phyloP scores from a whole-genome alignment of 1,140 invertebrate species.

The Amphibalanus amphitrite region DNA sequence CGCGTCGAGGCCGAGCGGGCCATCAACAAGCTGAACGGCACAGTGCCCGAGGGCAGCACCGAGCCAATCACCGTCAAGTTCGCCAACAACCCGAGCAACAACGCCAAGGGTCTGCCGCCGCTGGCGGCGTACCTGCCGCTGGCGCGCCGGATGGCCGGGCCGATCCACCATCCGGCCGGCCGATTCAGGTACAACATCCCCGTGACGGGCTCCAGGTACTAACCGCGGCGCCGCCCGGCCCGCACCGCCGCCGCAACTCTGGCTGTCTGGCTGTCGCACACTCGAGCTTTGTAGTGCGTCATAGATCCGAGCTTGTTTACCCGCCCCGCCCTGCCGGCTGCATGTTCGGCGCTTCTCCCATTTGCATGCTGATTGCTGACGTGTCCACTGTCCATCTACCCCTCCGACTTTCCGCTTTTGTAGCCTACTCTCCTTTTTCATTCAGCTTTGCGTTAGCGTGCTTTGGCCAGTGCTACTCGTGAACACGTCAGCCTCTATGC shows the following conservation, averaged over 20 bases:
- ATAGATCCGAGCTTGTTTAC: no score
- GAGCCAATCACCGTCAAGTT: constrained; percentile 99
- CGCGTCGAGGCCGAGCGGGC: constrained; percentile 91
- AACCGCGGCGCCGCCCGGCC: not conserved
- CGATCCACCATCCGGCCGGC: constrained; percentile 78
- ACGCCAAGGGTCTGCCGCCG: constrained; percentile 64
- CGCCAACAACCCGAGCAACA: constrained; percentile 95
- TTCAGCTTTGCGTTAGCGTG: no score
- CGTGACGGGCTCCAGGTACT: not conserved
- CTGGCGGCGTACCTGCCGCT: constrained; percentile 80
- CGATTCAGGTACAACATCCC: constrained; percentile 59
- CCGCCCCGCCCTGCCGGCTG: not conserved
- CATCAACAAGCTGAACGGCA: constrained; percentile 94
- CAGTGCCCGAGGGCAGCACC: constrained; percentile 83
- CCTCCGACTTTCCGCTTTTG: not conserved
- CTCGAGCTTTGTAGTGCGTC: no score
- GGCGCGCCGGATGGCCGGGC: constrained; percentile 62
- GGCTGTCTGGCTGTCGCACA: not conserved
- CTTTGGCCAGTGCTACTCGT: no score
- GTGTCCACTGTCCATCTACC: not conserved
- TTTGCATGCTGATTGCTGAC: not conserved
- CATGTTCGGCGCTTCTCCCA: not conserved
- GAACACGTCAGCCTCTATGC: no score
- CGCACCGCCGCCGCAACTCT: not conserved
- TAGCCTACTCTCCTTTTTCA: no score